These are phyloP conservation scores for Cyprinodon variegatus DNA, from an alignment of 2,113 vertebrate species.

Conservation along the genomic window DNA sequence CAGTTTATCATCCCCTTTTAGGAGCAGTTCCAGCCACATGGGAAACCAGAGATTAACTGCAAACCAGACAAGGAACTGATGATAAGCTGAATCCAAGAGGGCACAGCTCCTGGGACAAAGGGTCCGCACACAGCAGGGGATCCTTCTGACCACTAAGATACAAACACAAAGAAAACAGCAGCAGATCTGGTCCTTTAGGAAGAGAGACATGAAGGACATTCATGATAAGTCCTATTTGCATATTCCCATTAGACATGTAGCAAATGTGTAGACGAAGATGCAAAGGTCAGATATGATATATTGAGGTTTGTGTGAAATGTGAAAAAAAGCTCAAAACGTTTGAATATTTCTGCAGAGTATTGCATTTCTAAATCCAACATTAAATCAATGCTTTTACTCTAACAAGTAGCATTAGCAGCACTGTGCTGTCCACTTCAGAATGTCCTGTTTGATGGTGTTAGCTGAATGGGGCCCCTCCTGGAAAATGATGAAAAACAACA, in stretches of 20 bases:
- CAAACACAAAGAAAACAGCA: neutral
- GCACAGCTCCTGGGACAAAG: neutral
- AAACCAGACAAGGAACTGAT: neutral
- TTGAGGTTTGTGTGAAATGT: neutral
- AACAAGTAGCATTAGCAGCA: neutral
- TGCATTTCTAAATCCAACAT: neutral
- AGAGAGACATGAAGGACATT: neutral
- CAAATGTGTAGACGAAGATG: neutral
- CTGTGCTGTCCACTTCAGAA: conserved; percentile 52
- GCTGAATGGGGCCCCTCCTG: conserved; percentile 57
- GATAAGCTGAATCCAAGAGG: neutral
- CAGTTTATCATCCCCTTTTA: neutral
- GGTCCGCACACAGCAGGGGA: neutral
- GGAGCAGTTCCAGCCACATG: neutral
- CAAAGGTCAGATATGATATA: neutral
- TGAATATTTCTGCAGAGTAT: neutral
- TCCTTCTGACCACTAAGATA: neutral
- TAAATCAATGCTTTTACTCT: neutral
- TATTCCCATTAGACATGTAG: neutral
- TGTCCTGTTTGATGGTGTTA: conserved; percentile 58
- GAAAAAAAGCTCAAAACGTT: neutral
- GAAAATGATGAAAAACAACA: conserved; percentile 68
- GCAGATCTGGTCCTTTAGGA: neutral
- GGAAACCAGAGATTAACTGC: neutral
- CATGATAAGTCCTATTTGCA: neutral